A percentile compares a stretch with the other conserved stretches of the same genome.
phyloP scores from a whole-genome alignment of 2,888 invertebrate genomes.

The Dryocosmus kuriphilus region DNA sequence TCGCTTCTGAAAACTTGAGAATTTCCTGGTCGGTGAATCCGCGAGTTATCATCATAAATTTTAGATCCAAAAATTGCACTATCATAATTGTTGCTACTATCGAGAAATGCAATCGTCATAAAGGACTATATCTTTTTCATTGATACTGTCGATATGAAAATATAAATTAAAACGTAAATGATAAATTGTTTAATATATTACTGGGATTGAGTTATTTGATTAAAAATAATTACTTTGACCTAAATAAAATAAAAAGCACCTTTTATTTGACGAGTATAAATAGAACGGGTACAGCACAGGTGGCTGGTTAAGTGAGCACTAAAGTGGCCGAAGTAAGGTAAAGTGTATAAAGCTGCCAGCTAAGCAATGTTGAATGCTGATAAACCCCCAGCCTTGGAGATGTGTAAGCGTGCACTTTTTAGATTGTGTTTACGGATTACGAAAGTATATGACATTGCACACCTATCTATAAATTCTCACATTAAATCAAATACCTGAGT shows the following conservation, averaged over 20 bases:
- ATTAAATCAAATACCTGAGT: slow-evolving; percentile 31
- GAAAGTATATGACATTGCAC: slow-evolving; percentile 1
- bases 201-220: not conserved
- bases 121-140: not conserved
- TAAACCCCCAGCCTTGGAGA: slow-evolving; percentile 38
- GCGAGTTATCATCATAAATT: not conserved
- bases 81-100: not conserved
- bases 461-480: slow-evolving; percentile 21
- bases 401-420: slow-evolving; percentile 35
- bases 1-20: not conserved
- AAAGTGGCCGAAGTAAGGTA: slow-evolving; percentile 25
- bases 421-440: slow-evolving; percentile 7
- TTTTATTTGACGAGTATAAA: slow-evolving; percentile 14
- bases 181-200: not conserved
- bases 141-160: not conserved
- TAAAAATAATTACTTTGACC: not conserved
- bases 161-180: not conserved
- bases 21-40: not conserved
- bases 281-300: slow-evolving; percentile 12
- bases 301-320: slow-evolving; percentile 33
- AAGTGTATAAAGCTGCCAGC: slow-evolving; percentile 28
- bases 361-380: slow-evolving; percentile 40
- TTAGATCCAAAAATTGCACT: slow-evolving; percentile 7
- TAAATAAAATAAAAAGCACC: slow-evolving; percentile 3
- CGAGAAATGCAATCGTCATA: slow-evolving; percentile 13